Percentiles rank a stretch among this genome's conserved stretches.
Conservation (phyloP, 2,888 invertebrate genomes). For the Odontocolon sp. region DNA sequence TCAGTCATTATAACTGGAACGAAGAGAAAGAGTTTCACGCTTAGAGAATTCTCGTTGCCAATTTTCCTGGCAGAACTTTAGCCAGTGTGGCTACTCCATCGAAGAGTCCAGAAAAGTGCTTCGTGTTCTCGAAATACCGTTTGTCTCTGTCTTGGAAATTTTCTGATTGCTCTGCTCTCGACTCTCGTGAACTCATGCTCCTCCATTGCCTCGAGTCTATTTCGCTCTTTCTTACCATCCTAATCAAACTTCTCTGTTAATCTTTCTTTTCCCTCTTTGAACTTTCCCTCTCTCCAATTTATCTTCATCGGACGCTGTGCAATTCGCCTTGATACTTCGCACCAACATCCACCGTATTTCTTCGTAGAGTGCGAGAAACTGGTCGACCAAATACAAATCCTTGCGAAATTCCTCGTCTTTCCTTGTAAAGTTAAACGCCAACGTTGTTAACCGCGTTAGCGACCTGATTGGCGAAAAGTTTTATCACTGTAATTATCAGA, state of each 20-base stretch:
- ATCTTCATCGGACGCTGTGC: neutral
- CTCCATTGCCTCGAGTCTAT: neutral
- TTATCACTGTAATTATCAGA: too few species aligned
- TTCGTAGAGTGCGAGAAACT: neutral
- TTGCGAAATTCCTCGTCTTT: neutral
- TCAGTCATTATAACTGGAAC: too few species aligned
- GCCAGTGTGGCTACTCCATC: neutral
- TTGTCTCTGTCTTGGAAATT: conserved; percentile 6
- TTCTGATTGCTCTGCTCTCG: neutral
- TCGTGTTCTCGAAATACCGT: conserved; percentile 22
- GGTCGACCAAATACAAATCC: neutral
- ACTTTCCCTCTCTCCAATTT: conserved; percentile 36
- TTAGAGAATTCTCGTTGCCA: too few species aligned
- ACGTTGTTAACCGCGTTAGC: too few species aligned
- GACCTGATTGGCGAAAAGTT: too few species aligned
- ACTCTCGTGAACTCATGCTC: conserved; percentile 43
- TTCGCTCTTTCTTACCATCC: conserved; percentile 16
- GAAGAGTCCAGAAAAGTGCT: conserved; percentile 6
- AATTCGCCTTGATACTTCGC: neutral
- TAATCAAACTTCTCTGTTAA: conserved; percentile 59
- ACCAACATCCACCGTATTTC: conserved; percentile 8
- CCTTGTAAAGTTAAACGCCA: neutral
- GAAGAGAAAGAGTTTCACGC: too few species aligned
- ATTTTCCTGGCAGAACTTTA: too few species aligned
- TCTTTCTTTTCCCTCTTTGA: conserved; percentile 17